A percentile compares a stretch with the other conserved stretches of the same genome.
phyloP scores from a whole-genome alignment of 2,888 invertebrate species.

The Anorthoa munda region DNA sequence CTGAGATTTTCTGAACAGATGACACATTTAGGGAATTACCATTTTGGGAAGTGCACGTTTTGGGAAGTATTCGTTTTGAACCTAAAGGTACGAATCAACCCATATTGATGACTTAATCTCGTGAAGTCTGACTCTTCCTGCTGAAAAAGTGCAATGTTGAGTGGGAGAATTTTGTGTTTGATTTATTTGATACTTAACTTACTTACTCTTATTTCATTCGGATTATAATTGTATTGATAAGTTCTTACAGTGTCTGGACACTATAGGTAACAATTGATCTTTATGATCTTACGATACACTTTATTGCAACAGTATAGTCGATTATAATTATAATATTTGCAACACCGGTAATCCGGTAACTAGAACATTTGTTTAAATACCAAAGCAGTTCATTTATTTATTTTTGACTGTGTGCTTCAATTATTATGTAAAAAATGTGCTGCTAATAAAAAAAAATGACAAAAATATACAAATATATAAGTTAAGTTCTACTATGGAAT shows the following conservation, averaged over 20 bases:
- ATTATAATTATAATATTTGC: no score
- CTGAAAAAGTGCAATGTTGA: neutral
- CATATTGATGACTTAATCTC: neutral
- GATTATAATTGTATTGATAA: neutral
- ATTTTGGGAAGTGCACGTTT: no score
- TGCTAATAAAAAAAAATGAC: no score
- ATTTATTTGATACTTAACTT: neutral
- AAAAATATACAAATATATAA: conserved; percentile 20
- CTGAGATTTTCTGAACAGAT: neutral
- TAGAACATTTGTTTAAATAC: no score
- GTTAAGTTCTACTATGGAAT: conserved; percentile 17
- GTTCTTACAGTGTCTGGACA: neutral
- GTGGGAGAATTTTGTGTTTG: neutral
- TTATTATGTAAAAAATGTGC: no score
- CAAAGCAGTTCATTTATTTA: no score
- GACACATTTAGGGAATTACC: no score
- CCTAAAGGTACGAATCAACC: neutral
- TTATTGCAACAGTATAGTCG: neutral
- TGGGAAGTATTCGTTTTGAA: no score
- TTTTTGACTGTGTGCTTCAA: no score
- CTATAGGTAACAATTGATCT: no score
- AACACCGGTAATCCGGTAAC: neutral
- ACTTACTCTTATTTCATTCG: neutral
- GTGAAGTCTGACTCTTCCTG: neutral
- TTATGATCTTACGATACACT: neutral